Base-by-base conservation (phyloP, 2,113 vertebrate genomes). In the Grus americana region DNA sequence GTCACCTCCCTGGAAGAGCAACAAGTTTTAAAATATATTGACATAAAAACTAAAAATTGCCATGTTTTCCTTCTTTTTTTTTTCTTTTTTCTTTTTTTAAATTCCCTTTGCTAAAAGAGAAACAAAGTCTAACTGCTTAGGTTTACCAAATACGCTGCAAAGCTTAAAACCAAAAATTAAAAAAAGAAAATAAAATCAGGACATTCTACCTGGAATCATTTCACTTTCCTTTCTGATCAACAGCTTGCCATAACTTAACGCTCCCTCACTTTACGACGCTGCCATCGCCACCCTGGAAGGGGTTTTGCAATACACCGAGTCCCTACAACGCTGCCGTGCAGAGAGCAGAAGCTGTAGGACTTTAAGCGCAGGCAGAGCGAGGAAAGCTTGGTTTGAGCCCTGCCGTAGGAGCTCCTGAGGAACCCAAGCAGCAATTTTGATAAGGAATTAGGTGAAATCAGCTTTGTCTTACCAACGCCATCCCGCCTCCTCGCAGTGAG, bases 401-500 rank as follows among this genome's bases (percentile, higher is more conserved):
- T 59, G 21, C 49, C 6, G 2, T 0, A 38, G 7, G 4, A 73
- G 42, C 27, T 86, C 62, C 44, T 1, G 2, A 47, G 62, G 74
- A 86, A 79, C 16, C 19, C 24, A 44, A 40, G 46, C 70, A 57
- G 63, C n/a, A 46, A 42, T 58, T 75, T 13, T 42, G 26, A 17
- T 16, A 59, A 30, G 20, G n/a, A 84, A 54, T 55, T 9, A 7
- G 10, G 18, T 32, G 44, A 52, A 83, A 58, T 58, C 55, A 83
- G n/a, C 34, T 67, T 67, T 46, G 22, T 59, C 34, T 42, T 70
- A 46, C 18, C 38, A 75, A 2, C 5, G 0, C 29, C 66, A 82
- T 34, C 54, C 66, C 3, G 4, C 11, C 61, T 50, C 16, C 55
- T 70, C 3, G 0, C 10, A 67, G 15, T 1, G 1, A 62, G 30